Evolutionary conservation across 2,888 invertebrate species (phyloP).

Genomic region (Callyntrura sp.): DNA sequence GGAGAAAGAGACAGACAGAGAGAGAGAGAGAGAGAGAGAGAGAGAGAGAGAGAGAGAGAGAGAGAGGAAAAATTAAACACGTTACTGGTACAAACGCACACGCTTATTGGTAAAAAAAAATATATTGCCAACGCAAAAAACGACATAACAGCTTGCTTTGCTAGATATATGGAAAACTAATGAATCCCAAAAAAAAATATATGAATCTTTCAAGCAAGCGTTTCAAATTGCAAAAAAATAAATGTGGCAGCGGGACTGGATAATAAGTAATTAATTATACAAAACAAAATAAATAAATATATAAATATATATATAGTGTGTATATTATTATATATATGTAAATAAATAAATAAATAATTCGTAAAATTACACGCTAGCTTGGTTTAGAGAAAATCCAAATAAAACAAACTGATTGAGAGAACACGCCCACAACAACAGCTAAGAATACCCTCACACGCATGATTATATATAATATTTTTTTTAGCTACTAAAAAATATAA

Average conservation of each 20-base stretch:
- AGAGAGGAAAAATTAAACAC: conserved; percentile 20
- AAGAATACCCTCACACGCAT: conserved; percentile 55
- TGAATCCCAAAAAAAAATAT: conserved; percentile 28
- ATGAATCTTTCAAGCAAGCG: conserved; percentile 66
- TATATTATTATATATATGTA: no score
- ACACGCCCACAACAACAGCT: not conserved
- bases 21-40: no score
- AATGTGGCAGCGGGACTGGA: conserved; percentile 53
- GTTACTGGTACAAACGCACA: conserved; percentile 42
- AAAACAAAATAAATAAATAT: conserved; percentile 59
- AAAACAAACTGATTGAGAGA: not conserved
- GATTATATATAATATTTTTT: not conserved
- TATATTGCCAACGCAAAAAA: conserved; percentile 53
- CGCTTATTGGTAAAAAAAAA: conserved; percentile 52
- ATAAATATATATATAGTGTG: no score
- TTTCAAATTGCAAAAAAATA: conserved; percentile 61
- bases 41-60: no score
- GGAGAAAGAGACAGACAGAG: not conserved
- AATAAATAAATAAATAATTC: conserved; percentile 71
- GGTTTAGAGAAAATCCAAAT: not conserved
- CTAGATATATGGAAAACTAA: conserved; percentile 43
- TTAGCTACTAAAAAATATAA: conserved; percentile 20
- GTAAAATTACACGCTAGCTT: conserved; percentile 19
- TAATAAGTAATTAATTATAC: not conserved
- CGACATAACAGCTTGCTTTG: conserved; percentile 62